Base-by-base conservation (phyloP, 2,888 invertebrate species). In the Invenusta paracnida region DNA sequence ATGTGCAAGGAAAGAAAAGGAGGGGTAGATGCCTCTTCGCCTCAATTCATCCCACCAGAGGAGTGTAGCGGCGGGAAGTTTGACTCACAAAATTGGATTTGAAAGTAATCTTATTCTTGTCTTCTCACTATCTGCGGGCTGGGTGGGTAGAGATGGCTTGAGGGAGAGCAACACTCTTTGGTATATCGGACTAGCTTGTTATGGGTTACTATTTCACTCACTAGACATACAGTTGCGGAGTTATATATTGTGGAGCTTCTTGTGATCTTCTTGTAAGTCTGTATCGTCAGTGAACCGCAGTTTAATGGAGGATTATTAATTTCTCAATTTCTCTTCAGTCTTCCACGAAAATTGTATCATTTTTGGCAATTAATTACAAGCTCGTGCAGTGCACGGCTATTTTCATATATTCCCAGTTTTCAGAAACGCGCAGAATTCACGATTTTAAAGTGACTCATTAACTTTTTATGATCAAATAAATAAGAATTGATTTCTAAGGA, bases 381-480 rank as follows among this genome's bases (percentile, higher is more conserved):
- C 17, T 48, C 17, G 73, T 13, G 73, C 5, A 23, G 27, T n/a
- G 73, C 5, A 5, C 27, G 25, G 17, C 48, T 11, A 48, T 5
- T 17, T 48, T 5, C 5, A 48, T 11, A 5, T 48, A 48, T 17
- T 11, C 48, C 17, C 17, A 48, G 5, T 48, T 48, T 48, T 5
- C 17, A 48, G 48, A 17, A 5, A 48, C 48, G 48, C 5, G 23
- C 5, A 5, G 23, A 73, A 73, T 73, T 73, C 23, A 5, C 17
- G 73, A 23, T 73, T 73, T 73, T 73, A n/a, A 73, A n/a, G 73
- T 73, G 73, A 73, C 73, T 73, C 73, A 73, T 73, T n/a, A 73
- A 73, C 11, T 13, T 73, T 73, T 73, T 73, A 73, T 73, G 73
- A 23, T 23, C 27, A 23, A 23, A 73, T n/a, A 73, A 73, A 13